Base-by-base conservation (phyloP, 2,113 vertebrate species). In the Corythaixoides concolor region DNA sequence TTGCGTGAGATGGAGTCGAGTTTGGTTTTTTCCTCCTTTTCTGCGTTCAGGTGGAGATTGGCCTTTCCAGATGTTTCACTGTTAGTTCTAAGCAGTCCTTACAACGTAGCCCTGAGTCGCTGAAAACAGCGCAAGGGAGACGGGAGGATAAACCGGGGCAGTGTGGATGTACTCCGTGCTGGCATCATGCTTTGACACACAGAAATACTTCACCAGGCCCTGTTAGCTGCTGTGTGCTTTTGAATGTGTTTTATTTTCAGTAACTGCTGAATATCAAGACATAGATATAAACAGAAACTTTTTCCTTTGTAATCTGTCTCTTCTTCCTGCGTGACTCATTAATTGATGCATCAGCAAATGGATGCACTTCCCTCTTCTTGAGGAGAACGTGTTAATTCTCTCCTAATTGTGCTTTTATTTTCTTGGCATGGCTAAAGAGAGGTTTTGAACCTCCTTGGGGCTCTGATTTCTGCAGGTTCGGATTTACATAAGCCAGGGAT, bases 91-190 rank as follows among this genome's bases (percentile, higher is more conserved):
- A 14, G 39, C 24, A 1, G 11, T 23, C 33, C n/a, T 21, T 68
- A 14, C 33, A 6, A 4, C 0, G 1, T 9, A 19, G 20, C n/a
- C 55, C 60, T 6, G 2, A 4, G 22, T 9, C 8, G 11, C 69
- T 49, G 55, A 7, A 37, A n/a, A 3, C 53, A 33, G 30, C 5
- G 3, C n/a, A 7, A 10, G 50, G 41, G n/a, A 26, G 26, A 8
- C 24, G 1, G 2, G 2, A 41, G 55, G 56, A 8, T 17, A 21
- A 11, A 8, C 17, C 2, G 9, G 60, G 67, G 27, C 49, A 7
- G 49, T 2, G 6, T 2, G 1, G 16, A 5, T 9, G 68, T 22
- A 6, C 24, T 35, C 16, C 6, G 4, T 35, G 85, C 67, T 32
- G 5, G 9, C 20, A 2, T 12, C 2, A 2, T 62, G 68, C 73